Conservation (phyloP, 2,113 vertebrate genomes). For the Saguinus imperator region DNA sequence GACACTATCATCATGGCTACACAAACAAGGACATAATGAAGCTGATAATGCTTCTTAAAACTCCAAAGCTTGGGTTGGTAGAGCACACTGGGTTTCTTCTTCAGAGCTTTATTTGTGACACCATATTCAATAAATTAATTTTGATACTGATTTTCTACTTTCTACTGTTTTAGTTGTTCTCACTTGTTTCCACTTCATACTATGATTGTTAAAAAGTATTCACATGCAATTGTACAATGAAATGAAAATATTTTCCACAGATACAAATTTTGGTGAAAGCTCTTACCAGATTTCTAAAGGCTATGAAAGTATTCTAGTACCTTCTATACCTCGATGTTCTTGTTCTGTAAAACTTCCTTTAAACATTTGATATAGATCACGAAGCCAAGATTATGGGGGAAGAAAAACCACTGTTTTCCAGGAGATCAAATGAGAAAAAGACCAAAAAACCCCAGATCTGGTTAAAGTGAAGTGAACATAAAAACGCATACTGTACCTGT, state of each 20-base stretch:
- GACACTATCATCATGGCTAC: not conserved
- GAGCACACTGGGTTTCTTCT: not conserved
- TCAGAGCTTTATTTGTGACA: not conserved
- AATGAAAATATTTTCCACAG: slow-evolving; percentile 74
- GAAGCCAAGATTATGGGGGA: slow-evolving; percentile 63
- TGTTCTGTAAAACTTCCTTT: slow-evolving; percentile 68
- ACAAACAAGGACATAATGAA: not conserved
- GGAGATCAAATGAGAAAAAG: slow-evolving; percentile 71
- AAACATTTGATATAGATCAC: slow-evolving; percentile 68
- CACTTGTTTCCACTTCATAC: slow-evolving; percentile 12
- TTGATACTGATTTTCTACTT: slow-evolving; percentile 57
- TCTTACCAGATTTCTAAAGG: slow-evolving; percentile 74
- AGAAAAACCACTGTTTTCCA: slow-evolving; percentile 55
- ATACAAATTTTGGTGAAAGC: slow-evolving; percentile 70
- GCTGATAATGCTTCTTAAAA: not conserved
- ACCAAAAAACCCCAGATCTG: not conserved
- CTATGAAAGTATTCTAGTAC: slow-evolving; percentile 62
- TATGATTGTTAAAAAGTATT: slow-evolving; percentile 38
- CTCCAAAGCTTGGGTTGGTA: not conserved
- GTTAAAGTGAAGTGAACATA: slow-evolving; percentile 75
- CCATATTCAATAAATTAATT: not conserved
- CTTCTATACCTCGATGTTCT: slow-evolving; percentile 55
- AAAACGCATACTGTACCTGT: slow-evolving; percentile 90
- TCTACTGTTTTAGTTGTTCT: slow-evolving; percentile 3
- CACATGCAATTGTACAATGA: not conserved